These are phyloP conservation scores for Liasis olivaceus DNA, from an alignment of 2,797 vertebrate species.

Conservation along the genomic window DNA sequence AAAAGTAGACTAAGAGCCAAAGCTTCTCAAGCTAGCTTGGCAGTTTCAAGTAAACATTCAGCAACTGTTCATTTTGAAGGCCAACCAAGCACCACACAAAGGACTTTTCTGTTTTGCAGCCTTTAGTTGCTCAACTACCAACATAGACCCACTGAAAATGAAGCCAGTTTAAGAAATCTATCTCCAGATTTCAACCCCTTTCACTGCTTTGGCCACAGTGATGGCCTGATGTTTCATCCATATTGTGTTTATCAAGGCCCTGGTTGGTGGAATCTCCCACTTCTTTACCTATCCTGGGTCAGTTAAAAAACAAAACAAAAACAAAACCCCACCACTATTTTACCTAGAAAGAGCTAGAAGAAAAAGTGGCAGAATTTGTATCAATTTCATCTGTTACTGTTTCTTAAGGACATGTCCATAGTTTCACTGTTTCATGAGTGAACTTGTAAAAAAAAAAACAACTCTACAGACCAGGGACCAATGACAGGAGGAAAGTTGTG, in stretches of 20 bases:
- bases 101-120: background rate
- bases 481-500: background rate
- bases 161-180: background rate
- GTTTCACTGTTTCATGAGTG: background rate
- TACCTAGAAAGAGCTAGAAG: background rate
- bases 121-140: background rate
- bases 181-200: background rate
- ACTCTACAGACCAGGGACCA: background rate
- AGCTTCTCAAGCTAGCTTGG: background rate
- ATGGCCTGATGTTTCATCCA: background rate
- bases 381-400: background rate
- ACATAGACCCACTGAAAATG: background rate
- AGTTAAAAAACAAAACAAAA: background rate
- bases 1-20: background rate
- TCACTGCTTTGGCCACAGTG: background rate
- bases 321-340: background rate
- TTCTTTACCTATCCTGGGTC: background rate
- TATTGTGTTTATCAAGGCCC: background rate
- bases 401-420: background rate
- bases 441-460: background rate
- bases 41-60: background rate
- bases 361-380: background rate
- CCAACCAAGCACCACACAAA: background rate
- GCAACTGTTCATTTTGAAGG: background rate
- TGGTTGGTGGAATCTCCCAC: background rate